These are phyloP conservation scores for Paraescarpia echinospica DNA, from an alignment of 1,140 invertebrate genomes.

Conservation along the genomic window DNA sequence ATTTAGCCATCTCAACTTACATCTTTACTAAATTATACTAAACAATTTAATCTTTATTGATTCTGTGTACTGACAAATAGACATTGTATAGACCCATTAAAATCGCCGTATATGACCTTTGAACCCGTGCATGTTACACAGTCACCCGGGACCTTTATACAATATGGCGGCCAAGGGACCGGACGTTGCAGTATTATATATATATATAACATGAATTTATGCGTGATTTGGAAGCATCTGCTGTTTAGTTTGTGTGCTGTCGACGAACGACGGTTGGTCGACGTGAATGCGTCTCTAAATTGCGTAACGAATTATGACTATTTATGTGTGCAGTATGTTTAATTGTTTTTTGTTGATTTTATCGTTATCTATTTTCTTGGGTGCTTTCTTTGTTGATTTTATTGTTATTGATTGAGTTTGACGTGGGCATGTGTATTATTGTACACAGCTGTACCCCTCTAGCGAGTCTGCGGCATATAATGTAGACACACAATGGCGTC, in stretches of 20 bases:
- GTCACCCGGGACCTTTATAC: not conserved
- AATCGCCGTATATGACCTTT: no score
- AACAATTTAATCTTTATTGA: no score
- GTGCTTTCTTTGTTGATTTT: not conserved
- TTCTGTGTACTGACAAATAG: no score
- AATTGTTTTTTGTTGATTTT: not conserved
- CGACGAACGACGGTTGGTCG: not conserved
- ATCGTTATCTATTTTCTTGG: no score
- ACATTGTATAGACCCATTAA: no score
- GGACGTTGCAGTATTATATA: not conserved
- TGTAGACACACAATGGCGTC: not conserved
- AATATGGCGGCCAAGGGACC: not conserved
- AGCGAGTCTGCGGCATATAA: not conserved
- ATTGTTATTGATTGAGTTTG: not conserved
- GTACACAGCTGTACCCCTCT: not conserved
- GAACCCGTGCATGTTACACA: not conserved
- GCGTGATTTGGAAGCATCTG: not conserved
- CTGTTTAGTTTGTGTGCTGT: not conserved
- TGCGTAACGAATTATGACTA: not conserved
- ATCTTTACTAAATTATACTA: no score
- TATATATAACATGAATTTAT: not conserved
- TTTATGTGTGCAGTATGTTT: not conserved
- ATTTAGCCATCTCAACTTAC: no score
- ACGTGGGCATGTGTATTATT: not conserved
- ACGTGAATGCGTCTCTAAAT: not conserved